Evolutionary conservation across 2,888 invertebrate genomes (phyloP), one percentile per base, ranked within the genome.

Genomic region (Cybosia mesomella): DNA sequence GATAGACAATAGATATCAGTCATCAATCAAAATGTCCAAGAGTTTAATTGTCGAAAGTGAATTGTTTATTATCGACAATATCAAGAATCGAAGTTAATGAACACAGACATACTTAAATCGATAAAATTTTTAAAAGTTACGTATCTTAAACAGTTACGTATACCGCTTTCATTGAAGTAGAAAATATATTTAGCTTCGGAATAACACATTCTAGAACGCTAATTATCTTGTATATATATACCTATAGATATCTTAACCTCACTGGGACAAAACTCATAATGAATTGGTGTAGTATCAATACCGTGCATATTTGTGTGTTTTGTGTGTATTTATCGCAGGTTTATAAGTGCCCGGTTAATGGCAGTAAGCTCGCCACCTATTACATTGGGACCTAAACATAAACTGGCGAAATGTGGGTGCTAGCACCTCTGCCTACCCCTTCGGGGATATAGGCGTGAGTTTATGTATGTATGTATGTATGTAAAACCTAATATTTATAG

Each of bases 21-120:
- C 88, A 91, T 92, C 90, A 91, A 92, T 92, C 92, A 92, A 87
- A 89, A 83, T 82, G 86, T 83, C 82, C 80, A 74, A 82, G 79
- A 84, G 71, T 85, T 80, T 83, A 83, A 87, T 84, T 84, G 84
- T 83, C 80, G 75, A 80, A 80, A 81, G 79, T 77, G 75, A 77
- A 80, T 78, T 83, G 77, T 82, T 79, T 77, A 75, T 75, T 71
- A 73, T 71, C 59, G 72, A 63, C 11, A 32, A 34, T 8, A 53
- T 24, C 58, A 32, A 58, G 43, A 58, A 62, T 13, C n/a, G 18
- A 54, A 22, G 34, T 54, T 60, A 53, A 66, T 64, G n/a, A 34
- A 54, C n/a, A n/a, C n/a, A 62, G 15, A 54, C 34, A 54, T 21
- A 62, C 54, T 34, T 21, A 62, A 18, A 53, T 62, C 43, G n/a